Conservation (phyloP, 2,113 vertebrate genomes). For the Barnardius zonarius region DNA sequence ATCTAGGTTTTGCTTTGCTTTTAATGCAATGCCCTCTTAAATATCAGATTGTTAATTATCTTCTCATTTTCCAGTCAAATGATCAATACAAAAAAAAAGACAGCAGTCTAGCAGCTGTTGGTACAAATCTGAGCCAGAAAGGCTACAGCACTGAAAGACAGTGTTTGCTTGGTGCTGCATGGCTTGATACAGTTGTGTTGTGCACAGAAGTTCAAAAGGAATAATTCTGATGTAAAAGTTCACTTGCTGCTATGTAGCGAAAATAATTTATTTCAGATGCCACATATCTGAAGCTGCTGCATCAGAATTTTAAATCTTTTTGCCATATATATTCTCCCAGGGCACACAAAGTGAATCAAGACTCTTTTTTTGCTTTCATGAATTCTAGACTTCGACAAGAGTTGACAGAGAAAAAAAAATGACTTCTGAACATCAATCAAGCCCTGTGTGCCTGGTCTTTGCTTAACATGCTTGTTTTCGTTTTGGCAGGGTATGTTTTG, state of each 20-base stretch:
- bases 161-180: not conserved
- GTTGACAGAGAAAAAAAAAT: conserved; percentile 38
- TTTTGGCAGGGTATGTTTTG: conserved; percentile 50
- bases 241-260: conserved; percentile 42
- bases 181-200: not conserved
- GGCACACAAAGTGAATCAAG: conserved; percentile 57
- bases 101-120: not conserved
- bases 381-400: conserved; percentile 64
- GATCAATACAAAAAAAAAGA: not conserved
- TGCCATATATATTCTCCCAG: conserved; percentile 56
- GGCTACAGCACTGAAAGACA: not conserved
- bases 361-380: conserved; percentile 67
- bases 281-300: conserved; percentile 56
- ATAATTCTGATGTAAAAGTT: conserved; percentile 53
- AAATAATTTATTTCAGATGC: conserved; percentile 69
- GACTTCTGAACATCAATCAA: conserved; percentile 65
- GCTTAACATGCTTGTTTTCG: conserved; percentile 48
- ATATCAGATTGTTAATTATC: not conserved
- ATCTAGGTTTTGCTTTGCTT: not conserved
- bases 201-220: conserved; percentile 56
- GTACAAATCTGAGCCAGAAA: not conserved
- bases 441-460: conserved; percentile 37
- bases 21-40: not conserved
- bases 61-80: conserved; percentile 14
- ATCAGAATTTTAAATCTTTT: conserved; percentile 76